phyloP scores from a whole-genome alignment of 2,113 vertebrate genomes.

The Odobenus rosmarus region DNA sequence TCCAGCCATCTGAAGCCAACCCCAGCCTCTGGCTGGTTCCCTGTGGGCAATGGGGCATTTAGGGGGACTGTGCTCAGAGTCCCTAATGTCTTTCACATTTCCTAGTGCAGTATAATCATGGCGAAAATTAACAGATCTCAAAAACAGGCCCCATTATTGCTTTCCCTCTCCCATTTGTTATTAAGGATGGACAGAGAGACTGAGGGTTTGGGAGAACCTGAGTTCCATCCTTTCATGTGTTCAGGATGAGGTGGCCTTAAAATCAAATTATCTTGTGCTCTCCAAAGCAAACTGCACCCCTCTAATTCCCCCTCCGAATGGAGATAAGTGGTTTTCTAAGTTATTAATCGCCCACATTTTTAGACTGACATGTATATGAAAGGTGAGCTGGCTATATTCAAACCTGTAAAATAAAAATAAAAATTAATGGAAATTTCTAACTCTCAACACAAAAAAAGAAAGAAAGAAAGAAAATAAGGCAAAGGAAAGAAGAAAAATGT shows the following conservation, averaged over 20 bases:
- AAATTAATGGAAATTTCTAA: background rate
- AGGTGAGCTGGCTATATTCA: background rate
- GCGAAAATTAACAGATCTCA: slow-evolving; percentile 18
- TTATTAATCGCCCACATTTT: slow-evolving; percentile 25
- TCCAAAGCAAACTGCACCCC: background rate
- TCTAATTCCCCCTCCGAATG: background rate
- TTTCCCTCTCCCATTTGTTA: background rate
- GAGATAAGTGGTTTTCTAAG: slow-evolving; percentile 10
- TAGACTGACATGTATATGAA: slow-evolving; percentile 11
- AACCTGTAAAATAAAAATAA: background rate
- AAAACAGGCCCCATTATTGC: background rate
- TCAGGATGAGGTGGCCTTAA: background rate
- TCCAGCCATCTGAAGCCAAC: slow-evolving; percentile 67
- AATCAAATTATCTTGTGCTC: background rate
- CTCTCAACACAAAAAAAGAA: background rate
- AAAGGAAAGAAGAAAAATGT: background rate
- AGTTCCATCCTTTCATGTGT: background rate
- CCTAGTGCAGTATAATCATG: background rate
- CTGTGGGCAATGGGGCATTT: slow-evolving; percentile 7
- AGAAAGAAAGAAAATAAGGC: background rate
- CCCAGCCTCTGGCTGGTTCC: slow-evolving; percentile 45
- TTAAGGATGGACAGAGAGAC: background rate
- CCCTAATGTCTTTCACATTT: slow-evolving; percentile 48
- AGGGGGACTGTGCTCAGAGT: slow-evolving; percentile 44
- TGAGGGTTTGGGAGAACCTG: background rate